phyloP scores from a whole-genome alignment of 1,140 invertebrate species.

The Drosophila varians region DNA sequence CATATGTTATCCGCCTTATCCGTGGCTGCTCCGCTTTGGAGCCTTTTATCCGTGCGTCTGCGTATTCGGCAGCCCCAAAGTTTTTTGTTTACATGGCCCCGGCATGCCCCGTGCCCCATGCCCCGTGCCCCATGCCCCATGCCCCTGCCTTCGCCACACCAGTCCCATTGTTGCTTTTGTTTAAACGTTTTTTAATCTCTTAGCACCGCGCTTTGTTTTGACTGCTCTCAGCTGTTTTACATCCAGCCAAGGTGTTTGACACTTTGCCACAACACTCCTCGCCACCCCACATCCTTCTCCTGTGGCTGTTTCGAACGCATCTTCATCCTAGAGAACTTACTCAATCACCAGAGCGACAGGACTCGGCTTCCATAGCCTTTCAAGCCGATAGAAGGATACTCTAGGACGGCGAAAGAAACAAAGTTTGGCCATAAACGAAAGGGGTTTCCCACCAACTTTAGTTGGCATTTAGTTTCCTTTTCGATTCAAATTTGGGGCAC shows the following conservation, averaged over 20 bases:
- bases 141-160: background rate
- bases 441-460: no score
- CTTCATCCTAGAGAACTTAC: constrained; percentile 22
- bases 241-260: constrained; percentile 60
- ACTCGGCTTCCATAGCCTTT: background rate
- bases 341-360: constrained; percentile 13
- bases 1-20: constrained; percentile 48
- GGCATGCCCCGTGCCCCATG: constrained; percentile 6
- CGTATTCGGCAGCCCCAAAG: constrained; percentile 14
- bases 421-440: no score
- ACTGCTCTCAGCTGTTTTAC: constrained; percentile 60
- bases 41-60: constrained; percentile 62
- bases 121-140: background rate
- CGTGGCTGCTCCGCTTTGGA: constrained; percentile 3
- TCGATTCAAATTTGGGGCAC: no score
- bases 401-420: constrained; percentile 5
- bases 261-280: constrained; percentile 47
- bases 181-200: constrained; percentile 61
- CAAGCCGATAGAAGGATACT: constrained; percentile 2
- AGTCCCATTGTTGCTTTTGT: constrained; percentile 19
- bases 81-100: constrained; percentile 55
- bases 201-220: constrained; percentile 53
- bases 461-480: no score
- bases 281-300: constrained; percentile 12
- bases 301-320: background rate